phyloP scores from a whole-genome alignment of 2,888 invertebrate species.

The Rotaria magnacalcarata region DNA sequence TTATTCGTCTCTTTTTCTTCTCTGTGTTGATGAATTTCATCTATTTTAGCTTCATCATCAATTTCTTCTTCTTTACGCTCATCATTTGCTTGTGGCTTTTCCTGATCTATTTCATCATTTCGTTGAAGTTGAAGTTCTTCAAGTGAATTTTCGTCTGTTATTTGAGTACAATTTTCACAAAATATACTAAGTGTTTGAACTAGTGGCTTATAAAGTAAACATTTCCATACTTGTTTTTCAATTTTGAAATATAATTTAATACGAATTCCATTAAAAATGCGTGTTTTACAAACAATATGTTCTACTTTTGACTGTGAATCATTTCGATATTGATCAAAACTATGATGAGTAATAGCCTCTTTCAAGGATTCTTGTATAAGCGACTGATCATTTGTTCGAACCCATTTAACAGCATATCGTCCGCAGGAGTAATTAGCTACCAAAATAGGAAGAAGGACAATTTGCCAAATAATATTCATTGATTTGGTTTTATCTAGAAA shows the following conservation, averaged over 20 bases:
- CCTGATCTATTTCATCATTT: too few species aligned
- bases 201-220: neutral
- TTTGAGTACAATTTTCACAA: neutral
- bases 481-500: neutral
- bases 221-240: neutral
- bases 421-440: neutral
- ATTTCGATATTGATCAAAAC: neutral
- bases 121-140: too few species aligned
- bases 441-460: neutral
- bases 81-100: too few species aligned
- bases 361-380: neutral
- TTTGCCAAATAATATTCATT: neutral
- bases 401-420: neutral
- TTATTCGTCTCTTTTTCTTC: neutral
- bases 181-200: neutral
- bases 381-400: neutral
- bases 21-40: too few species aligned
- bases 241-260: neutral
- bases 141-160: too few species aligned
- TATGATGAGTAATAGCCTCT: too few species aligned
- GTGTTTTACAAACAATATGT: neutral
- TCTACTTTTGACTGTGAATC: neutral
- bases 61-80: too few species aligned
- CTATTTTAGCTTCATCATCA: too few species aligned
- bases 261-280: neutral